Evolutionary conservation across 2,113 vertebrate species (phyloP).

Genomic region (Cavia porcellus): DNA sequence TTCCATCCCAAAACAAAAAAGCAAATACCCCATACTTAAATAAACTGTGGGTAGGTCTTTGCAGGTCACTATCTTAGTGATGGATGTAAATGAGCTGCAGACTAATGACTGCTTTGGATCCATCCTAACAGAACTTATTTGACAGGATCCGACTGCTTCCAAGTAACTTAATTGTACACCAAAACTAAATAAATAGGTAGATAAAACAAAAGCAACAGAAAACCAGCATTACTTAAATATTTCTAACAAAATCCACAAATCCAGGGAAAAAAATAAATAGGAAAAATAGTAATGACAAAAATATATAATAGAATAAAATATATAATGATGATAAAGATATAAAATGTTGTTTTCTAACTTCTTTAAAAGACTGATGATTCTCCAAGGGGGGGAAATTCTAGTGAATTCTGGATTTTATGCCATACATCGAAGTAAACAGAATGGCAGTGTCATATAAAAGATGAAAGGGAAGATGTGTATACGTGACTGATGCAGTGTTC

Average conservation of each 20-base stretch:
- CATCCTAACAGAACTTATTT: neutral
- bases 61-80: neutral
- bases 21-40: neutral
- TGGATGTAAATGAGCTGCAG: neutral
- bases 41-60: neutral
- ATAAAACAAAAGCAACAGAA: neutral
- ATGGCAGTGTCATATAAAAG: neutral
- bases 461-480: neutral
- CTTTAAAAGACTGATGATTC: neutral
- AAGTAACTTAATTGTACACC: neutral
- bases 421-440: neutral
- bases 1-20: neutral
- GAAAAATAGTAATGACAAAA: neutral
- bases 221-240: neutral
- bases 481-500: neutral
- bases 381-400: neutral
- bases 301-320: neutral
- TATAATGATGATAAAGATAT: neutral
- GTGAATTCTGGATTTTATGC: neutral
- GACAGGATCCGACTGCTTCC: neutral
- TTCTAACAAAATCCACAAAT: neutral
- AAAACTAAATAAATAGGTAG: neutral
- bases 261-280: neutral
- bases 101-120: neutral
- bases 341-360: neutral